Evolutionary conservation across 2,888 invertebrate species (phyloP).

Genomic region (Agonopterix heracliana): DNA sequence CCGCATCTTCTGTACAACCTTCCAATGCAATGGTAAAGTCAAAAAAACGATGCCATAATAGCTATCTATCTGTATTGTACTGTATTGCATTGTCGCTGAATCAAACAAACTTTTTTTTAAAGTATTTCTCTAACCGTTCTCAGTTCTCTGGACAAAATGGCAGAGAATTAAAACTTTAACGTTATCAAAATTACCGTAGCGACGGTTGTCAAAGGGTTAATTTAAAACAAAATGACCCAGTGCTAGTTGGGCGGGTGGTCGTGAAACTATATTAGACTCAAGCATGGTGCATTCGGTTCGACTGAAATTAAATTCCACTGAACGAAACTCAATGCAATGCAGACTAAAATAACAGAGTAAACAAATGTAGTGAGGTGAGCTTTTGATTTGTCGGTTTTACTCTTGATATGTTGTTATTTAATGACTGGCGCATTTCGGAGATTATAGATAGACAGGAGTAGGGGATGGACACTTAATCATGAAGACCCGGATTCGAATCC

Average conservation of each 20-base stretch:
- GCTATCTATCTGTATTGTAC: too few relatives aligned
- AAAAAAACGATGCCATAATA: too few relatives aligned
- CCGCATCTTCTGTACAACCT: too few relatives aligned
- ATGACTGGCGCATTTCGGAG: too few relatives aligned
- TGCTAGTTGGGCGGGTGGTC: constrained; percentile 6
- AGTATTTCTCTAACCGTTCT: too few relatives aligned
- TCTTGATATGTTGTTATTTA: not conserved
- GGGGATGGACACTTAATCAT: too few relatives aligned
- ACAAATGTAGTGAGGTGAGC: constrained; percentile 19
- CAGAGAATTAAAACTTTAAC: constrained; percentile 14
- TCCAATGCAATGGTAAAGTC: too few relatives aligned
- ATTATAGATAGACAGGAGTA: too few relatives aligned
- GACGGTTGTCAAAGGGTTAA: constrained; percentile 19
- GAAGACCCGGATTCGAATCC: too few relatives aligned
- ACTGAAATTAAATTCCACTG: constrained; percentile 35
- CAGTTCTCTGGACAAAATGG: constrained; percentile 1
- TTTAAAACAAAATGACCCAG: constrained; percentile 21
- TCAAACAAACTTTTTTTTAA: too few relatives aligned
- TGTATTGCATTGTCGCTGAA: too few relatives aligned
- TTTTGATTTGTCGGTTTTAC: constrained; percentile 6
- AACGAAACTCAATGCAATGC: constrained; percentile 18
- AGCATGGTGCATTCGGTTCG: constrained; percentile 17
- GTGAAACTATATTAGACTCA: constrained; percentile 11
- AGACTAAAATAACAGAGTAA: constrained; percentile 31
- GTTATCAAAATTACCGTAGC: constrained; percentile 11